Conservation (phyloP, 2,888 invertebrate species). For the Nomada ferruginata region DNA sequence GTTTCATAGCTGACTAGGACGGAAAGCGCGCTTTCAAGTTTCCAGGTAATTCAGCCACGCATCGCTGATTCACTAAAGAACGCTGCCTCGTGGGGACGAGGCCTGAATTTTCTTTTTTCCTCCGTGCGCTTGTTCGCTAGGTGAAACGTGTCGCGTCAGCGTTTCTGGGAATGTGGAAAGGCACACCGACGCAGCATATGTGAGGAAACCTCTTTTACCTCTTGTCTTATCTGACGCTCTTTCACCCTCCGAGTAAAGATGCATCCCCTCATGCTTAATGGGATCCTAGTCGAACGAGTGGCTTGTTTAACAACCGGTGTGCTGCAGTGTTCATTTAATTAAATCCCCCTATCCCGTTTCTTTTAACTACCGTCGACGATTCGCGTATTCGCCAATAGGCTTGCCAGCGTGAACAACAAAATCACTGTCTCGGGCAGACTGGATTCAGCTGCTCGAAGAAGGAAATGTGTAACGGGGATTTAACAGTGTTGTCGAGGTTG, state of each 20-base stretch:
- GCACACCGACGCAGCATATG: conserved; percentile 21
- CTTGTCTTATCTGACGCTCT: conserved; percentile 35
- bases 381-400: not conserved
- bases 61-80: conserved; percentile 51
- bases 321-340: conserved; percentile 60
- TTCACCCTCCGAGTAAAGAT: conserved; percentile 8
- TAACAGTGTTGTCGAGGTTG: no score
- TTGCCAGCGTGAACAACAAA: not conserved
- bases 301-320: conserved; percentile 49
- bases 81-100: conserved; percentile 9
- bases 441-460: no score
- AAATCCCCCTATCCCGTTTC: conserved; percentile 40
- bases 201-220: conserved; percentile 33
- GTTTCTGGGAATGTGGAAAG: conserved; percentile 44
- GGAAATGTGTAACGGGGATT: no score
- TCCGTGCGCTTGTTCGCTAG: conserved; percentile 18
- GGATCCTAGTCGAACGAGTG: conserved; percentile 56
- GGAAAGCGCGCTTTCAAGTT: conserved; percentile 16
- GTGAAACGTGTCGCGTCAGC: conserved; percentile 38
- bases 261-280: conserved; percentile 42
- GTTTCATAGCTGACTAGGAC: conserved; percentile 22
- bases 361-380: not conserved
- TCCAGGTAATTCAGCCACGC: conserved; percentile 28
- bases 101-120: not conserved
- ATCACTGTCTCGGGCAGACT: no score